Base-by-base conservation (phyloP, 1,140 invertebrate species). In the Xylocopa sonorina region DNA sequence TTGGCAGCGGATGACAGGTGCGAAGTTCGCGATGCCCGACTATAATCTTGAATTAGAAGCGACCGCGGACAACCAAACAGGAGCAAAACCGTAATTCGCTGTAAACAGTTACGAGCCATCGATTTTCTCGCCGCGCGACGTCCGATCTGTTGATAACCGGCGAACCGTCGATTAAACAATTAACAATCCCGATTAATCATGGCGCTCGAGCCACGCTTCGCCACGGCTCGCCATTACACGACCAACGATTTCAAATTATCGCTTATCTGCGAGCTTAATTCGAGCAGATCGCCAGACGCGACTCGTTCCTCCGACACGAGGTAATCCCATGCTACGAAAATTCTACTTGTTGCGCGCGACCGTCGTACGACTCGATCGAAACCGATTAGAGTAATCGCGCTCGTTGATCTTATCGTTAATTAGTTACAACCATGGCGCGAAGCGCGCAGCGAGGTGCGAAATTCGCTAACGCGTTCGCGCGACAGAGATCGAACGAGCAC, bases 1-100 rank as follows among this genome's bases (percentile, higher is more conserved):
- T 82, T 78, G 80, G 71, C 68, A 64, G 77, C 76, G 68, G 76
- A 82, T 82, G 83, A 80, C 76, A 86, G 77, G 83, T 80, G 80
- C 78, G 75, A 82, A 82, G 76, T 73, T 57, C 60, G 60, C 34
- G 18, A 21, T 64, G 69, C 57, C 51, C 34, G 57, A 68, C 68
- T 63, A n/a, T n/a, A 38, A 14, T 67, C 72, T 69, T 60, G 81
- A 82, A 82, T 86, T 82, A 79, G 64, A 80, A 60, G 41, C 64
- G 43, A 73, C 60, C 46, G 64, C 32, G 38, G 32, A 78, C 29
- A 63, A 34, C 41, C 67, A 55, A 66, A 82, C 71, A 76, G 16
- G 46, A 67, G 46, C 43, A n/a, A 58, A 53, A 72, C 48, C 43
- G 43, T 69, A 58, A 57, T 80, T 62, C 55, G 27, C 50, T 27